phyloP scores from a whole-genome alignment of 2,113 vertebrate species.

The Penelope pileata region DNA sequence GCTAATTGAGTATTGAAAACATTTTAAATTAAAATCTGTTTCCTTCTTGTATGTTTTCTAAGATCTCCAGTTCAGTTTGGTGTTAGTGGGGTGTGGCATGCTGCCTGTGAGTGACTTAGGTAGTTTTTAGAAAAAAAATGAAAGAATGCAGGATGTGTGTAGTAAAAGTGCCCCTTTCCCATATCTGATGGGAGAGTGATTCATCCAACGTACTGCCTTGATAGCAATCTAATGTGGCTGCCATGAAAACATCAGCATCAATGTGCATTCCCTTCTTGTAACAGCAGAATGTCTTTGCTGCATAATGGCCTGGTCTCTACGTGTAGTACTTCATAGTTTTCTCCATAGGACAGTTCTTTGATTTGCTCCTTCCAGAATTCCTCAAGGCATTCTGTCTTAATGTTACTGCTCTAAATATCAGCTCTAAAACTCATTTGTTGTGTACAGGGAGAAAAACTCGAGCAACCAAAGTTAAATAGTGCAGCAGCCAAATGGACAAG shows the following conservation, averaged over 20 bases:
- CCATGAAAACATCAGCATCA: background rate
- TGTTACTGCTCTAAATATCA: background rate
- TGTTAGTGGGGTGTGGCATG: background rate
- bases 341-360: background rate
- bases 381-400: background rate
- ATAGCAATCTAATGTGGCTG: background rate
- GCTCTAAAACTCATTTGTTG: background rate
- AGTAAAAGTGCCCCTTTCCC: background rate
- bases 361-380: background rate
- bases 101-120: background rate
- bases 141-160: background rate
- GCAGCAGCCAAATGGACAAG: background rate
- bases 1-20: background rate
- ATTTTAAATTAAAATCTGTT: background rate
- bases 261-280: background rate
- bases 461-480: background rate
- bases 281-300: background rate
- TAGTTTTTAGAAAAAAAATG: background rate
- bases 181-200: background rate
- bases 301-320: background rate
- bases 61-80: background rate
- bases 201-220: too few species aligned
- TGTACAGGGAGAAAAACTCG: background rate
- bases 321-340: background rate
- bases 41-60: background rate